Evolutionary conservation across 2,888 invertebrate species (phyloP).

Genomic region (Alsophila aescularia): DNA sequence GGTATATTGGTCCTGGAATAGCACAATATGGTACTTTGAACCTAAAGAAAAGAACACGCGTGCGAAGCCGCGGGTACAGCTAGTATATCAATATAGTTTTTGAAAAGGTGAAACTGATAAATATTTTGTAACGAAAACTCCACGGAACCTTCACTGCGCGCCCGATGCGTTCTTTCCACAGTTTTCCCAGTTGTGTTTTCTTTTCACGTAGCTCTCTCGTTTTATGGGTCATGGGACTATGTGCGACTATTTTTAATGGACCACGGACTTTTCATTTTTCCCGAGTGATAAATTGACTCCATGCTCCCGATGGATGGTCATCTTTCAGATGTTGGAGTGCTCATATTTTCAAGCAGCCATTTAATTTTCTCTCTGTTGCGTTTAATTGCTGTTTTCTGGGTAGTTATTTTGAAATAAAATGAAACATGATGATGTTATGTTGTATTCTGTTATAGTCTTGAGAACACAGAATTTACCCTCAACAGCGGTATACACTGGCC

Average conservation of each 20-base stretch:
- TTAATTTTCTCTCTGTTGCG: slow-evolving; percentile 41
- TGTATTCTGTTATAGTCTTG: too few species aligned
- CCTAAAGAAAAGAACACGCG: too few species aligned
- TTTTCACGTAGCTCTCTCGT: slow-evolving; percentile 78
- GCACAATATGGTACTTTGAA: too few species aligned
- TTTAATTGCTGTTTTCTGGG: slow-evolving; percentile 24
- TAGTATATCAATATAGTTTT: too few species aligned
- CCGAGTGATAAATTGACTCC: slow-evolving; percentile 81
- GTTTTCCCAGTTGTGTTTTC: slow-evolving; percentile 77
- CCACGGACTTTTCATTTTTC: slow-evolving; percentile 78
- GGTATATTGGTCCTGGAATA: too few species aligned
- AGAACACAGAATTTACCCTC: too few species aligned
- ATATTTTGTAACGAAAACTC: background rate
- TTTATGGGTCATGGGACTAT: slow-evolving; percentile 84
- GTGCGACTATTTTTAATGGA: slow-evolving; percentile 83
- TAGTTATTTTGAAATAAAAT: slow-evolving; percentile 7
- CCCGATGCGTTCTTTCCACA: slow-evolving; percentile 40
- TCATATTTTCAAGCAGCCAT: slow-evolving; percentile 54
- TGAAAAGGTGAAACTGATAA: too few species aligned
- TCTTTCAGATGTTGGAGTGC: slow-evolving; percentile 62
- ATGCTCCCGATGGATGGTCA: slow-evolving; percentile 77
- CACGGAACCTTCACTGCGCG: slow-evolving; percentile 44
- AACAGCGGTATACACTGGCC: too few species aligned
- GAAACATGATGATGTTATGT: too few species aligned
- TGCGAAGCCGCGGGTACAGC: too few species aligned